Evolutionary conservation across 92 coral and sea anemone species (phyloP).

Genomic region (Nematostella vectensis): DNA sequence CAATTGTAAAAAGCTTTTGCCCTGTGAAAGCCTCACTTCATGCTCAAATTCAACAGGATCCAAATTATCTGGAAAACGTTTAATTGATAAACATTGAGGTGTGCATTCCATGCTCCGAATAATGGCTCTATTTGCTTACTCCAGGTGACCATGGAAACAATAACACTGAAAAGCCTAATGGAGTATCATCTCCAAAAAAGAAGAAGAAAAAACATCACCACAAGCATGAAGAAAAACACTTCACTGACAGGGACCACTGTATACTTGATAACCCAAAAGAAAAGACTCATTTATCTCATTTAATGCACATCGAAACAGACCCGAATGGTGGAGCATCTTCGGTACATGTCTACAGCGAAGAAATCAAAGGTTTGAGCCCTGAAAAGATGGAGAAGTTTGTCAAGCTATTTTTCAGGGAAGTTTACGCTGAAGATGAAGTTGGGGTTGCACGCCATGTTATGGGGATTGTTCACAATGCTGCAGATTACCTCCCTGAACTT

Average conservation of each 20-base stretch:
- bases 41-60: no score
- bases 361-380: slow-evolving; percentile 63
- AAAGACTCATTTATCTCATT: slow-evolving; percentile 74
- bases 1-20: no score
- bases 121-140: no score
- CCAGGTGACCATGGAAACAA: slow-evolving; percentile 2
- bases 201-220: slow-evolving; percentile 82
- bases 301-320: slow-evolving; percentile 72
- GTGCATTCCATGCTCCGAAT: no score
- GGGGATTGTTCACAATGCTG: slow-evolving; percentile 95
- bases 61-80: no score
- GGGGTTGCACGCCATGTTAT: slow-evolving; percentile 77
- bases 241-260: slow-evolving; percentile 55
- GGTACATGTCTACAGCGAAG: slow-evolving; percentile 79
- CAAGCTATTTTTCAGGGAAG: slow-evolving; percentile 78
- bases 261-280: slow-evolving; percentile 69
- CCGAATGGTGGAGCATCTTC: slow-evolving; percentile 89
- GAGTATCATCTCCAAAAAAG: slow-evolving; percentile 37
- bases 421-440: slow-evolving; percentile 67
- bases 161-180: neutral
- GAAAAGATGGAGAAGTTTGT: slow-evolving; percentile 89
- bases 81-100: no score
- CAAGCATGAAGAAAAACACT: slow-evolving; percentile 48
- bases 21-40: no score
- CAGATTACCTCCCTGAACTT: slow-evolving; percentile 82